Percentiles rank a stretch among this genome's conserved stretches.
phyloP scores from a whole-genome alignment of 2,113 vertebrate genomes.

The Ammodytes marinus region DNA sequence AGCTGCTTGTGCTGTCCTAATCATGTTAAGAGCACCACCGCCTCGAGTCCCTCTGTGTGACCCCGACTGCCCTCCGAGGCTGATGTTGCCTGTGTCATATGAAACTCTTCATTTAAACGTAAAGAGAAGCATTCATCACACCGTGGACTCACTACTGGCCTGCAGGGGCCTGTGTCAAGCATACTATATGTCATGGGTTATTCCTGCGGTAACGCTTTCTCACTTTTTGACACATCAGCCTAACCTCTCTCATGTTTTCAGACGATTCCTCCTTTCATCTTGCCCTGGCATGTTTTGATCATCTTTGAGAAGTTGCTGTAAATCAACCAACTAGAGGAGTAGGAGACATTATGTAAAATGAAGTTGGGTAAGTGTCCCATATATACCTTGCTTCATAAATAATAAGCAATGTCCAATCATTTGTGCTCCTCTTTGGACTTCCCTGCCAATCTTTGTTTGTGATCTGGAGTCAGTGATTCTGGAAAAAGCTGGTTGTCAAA shows the following conservation, averaged over 20 bases:
- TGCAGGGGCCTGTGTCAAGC: background rate
- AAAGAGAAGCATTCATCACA: background rate
- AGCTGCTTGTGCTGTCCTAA: background rate
- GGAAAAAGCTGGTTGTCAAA: too few relatives aligned
- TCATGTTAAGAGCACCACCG: background rate
- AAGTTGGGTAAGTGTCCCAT: conserved; percentile 1
- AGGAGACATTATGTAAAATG: conserved; percentile 4
- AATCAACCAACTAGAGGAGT: conserved; percentile 22
- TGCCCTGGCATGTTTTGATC: background rate
- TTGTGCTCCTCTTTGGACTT: background rate
- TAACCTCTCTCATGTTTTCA: conserved; percentile 40
- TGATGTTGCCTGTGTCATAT: background rate
- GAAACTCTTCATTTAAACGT: background rate
- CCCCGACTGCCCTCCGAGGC: background rate
- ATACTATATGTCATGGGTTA: background rate
- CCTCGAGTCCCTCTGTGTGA: background rate
- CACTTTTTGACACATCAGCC: conserved; percentile 26
- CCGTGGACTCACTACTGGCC: background rate
- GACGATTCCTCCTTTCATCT: background rate
- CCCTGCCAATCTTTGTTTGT: too few relatives aligned
- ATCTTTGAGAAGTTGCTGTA: conserved; percentile 8
- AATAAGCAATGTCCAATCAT: background rate
- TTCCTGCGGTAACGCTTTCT: conserved; percentile 18
- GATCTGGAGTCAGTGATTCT: too few relatives aligned
- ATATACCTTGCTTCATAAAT: background rate